Evolutionary conservation across 2,888 invertebrate species (phyloP).

Genomic region (Gymnosoma rotundatum): DNA sequence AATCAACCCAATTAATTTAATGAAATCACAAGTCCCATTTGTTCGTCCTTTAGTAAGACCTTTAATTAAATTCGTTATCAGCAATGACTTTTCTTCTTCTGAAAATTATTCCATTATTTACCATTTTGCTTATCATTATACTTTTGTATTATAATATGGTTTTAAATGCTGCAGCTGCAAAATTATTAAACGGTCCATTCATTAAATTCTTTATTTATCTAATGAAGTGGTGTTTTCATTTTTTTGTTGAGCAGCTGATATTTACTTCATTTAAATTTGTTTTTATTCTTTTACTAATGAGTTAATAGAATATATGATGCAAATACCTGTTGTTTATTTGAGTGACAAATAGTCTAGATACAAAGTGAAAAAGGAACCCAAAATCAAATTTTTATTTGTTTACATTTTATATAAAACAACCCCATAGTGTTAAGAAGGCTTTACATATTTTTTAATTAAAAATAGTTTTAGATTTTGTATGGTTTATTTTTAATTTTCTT

Average conservation of each 20-base stretch:
- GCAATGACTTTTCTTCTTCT: not conserved
- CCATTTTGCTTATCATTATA: not conserved
- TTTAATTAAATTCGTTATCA: too few species aligned
- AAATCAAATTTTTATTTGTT: too few species aligned
- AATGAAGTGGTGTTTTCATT: not conserved
- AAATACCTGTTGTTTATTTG: not conserved
- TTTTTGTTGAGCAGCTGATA: not conserved
- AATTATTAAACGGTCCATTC: conserved; percentile 1
- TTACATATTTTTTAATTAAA: too few species aligned
- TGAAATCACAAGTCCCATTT: too few species aligned
- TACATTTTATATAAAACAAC: too few species aligned
- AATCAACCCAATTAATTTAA: too few species aligned
- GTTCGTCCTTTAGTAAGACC: too few species aligned
- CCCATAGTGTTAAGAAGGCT: too few species aligned
- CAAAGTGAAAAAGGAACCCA: not conserved
- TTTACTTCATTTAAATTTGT: not conserved
- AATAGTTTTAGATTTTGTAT: too few species aligned
- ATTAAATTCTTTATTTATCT: too few species aligned
- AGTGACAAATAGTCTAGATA: too few species aligned
- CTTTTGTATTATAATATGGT: not conserved
- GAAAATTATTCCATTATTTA: not conserved
- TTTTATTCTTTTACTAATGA: not conserved
- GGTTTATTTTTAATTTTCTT: too few species aligned
- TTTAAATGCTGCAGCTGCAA: not conserved
- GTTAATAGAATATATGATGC: not conserved